phyloP scores from a whole-genome alignment of 2,888 invertebrate species.

The Apamea crenata region DNA sequence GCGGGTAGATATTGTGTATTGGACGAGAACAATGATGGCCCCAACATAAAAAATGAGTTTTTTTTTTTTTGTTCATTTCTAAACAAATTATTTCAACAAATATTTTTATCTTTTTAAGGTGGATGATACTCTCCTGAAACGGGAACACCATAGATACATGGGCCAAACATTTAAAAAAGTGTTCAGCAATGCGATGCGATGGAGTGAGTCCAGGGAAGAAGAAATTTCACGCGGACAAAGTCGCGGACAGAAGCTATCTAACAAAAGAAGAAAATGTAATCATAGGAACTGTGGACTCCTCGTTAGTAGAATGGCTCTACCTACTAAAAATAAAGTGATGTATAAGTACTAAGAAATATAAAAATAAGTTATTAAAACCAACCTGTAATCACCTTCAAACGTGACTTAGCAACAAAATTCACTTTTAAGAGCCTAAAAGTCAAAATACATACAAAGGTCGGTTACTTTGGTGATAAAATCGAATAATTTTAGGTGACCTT shows the following conservation, averaged over 20 bases:
- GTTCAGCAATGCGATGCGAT: too few relatives aligned
- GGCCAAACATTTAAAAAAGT: too few relatives aligned
- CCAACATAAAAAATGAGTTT: neutral
- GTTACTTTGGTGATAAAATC: conserved; percentile 12
- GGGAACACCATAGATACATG: too few relatives aligned
- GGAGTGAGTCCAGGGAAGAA: too few relatives aligned
- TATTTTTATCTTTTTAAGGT: neutral
- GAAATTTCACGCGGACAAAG: too few relatives aligned
- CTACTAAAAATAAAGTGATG: too few relatives aligned
- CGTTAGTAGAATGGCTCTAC: too few relatives aligned
- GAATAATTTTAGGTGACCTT: conserved; percentile 38
- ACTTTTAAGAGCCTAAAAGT: conserved; percentile 8
- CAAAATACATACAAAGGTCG: conserved; percentile 19
- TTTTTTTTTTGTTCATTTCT: too few relatives aligned
- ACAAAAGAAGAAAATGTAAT: neutral
- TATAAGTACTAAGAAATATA: neutral
- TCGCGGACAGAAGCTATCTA: neutral
- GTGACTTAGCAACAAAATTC: neutral
- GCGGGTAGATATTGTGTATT: neutral
- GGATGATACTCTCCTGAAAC: neutral
- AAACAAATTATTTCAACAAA: neutral
- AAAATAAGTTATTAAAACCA: neutral
- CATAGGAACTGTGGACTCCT: too few relatives aligned
- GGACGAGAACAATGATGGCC: neutral
- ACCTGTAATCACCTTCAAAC: neutral